Percentiles rank a stretch among this genome's conserved stretches.
These are phyloP conservation scores for Indicator maculatus DNA, from an alignment of 2,113 vertebrate species.

Conservation along the genomic window DNA sequence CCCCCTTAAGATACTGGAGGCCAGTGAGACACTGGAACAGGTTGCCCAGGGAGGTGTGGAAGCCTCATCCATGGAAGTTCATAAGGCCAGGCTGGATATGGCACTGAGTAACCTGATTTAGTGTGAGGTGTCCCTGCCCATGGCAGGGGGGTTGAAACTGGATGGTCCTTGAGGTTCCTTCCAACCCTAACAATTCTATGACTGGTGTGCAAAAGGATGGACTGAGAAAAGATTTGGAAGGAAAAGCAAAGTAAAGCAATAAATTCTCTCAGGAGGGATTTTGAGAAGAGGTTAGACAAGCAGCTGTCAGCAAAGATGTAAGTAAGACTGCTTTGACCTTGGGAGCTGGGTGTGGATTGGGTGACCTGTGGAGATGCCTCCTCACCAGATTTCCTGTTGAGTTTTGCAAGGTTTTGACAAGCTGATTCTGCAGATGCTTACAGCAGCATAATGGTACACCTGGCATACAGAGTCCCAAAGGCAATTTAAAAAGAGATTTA, in stretches of 20 bases:
- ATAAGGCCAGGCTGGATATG: no score
- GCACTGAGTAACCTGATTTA: no score
- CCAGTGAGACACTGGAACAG: no score
- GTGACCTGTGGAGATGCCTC: background rate
- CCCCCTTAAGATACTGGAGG: no score
- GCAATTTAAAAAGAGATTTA: slow-evolving; percentile 75
- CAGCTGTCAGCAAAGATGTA: background rate
- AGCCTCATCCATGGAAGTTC: no score
- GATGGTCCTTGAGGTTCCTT: no score
- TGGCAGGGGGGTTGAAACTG: no score
- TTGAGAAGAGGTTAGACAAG: background rate
- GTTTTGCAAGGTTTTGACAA: background rate
- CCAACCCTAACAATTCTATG: no score
- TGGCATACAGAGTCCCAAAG: slow-evolving; percentile 62
- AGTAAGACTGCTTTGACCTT: background rate
- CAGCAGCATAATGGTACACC: slow-evolving; percentile 48
- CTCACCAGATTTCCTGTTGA: rapidly evolving
- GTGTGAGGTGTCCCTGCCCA: no score
- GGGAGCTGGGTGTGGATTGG: background rate
- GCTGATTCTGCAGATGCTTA: background rate
- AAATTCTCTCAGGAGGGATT: background rate
- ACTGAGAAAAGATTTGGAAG: background rate
- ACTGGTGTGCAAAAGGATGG: background rate
- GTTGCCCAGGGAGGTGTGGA: no score
- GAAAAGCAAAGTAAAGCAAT: background rate